Conservation (phyloP, 2,888 invertebrate genomes). For the Osmoderma eremita region DNA sequence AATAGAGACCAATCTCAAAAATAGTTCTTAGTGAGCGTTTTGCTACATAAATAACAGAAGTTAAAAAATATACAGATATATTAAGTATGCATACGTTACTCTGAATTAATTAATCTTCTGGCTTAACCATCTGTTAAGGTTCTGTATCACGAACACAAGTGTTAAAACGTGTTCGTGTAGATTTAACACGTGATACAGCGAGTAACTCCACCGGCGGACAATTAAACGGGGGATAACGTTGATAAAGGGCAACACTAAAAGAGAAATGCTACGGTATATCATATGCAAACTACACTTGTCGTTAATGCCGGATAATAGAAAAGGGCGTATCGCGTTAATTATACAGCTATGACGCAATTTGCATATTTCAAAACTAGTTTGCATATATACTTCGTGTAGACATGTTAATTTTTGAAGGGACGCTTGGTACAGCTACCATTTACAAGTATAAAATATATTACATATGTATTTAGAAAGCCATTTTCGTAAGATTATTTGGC, state of each 20-base stretch:
- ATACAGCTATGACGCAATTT: conserved; percentile 55
- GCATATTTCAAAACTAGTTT: conserved; percentile 46
- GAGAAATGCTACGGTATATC: not conserved
- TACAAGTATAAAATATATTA: too few species aligned
- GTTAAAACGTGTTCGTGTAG: conserved; percentile 55
- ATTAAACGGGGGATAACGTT: conserved; percentile 36
- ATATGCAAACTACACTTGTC: conserved; percentile 57
- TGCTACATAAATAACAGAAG: too few species aligned
- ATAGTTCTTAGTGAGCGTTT: too few species aligned
- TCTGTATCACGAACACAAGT: conserved; percentile 53
- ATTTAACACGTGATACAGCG: conserved; percentile 51
- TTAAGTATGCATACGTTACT: not conserved
- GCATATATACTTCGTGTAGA: conserved; percentile 45
- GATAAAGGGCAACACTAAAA: conserved; percentile 38
- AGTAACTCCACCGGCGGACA: conserved; percentile 7
- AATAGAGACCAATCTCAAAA: too few species aligned
- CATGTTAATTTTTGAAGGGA: conserved; percentile 28
- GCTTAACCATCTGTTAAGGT: conserved; percentile 52
- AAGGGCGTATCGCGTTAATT: conserved; percentile 60
- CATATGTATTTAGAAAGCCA: too few species aligned
- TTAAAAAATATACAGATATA: too few species aligned
- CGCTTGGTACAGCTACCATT: not conserved
- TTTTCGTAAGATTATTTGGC: too few species aligned
- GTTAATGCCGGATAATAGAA: conserved; percentile 57
- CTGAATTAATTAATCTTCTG: conserved; percentile 29